Conservation (phyloP, 2,113 vertebrate genomes). For the Spea multiplicata region DNA sequence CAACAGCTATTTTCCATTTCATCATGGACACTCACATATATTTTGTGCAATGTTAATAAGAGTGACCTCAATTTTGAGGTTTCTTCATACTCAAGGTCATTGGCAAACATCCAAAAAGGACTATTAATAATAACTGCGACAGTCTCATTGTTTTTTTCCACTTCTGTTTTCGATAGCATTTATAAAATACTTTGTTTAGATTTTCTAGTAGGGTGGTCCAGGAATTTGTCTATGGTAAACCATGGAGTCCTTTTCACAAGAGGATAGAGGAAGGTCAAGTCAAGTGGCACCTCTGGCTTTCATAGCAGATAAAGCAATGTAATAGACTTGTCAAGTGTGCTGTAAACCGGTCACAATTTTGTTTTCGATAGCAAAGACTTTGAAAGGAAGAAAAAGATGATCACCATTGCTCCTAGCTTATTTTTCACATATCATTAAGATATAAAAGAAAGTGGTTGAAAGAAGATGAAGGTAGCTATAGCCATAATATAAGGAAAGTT, state of each 20-base stretch:
- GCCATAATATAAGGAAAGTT: neutral
- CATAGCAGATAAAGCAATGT: constrained; percentile 6
- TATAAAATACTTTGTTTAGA: neutral
- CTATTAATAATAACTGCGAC: neutral
- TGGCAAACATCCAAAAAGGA: neutral
- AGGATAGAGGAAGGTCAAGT: neutral
- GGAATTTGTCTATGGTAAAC: neutral
- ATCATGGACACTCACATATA: neutral
- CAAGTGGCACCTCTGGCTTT: constrained; percentile 15
- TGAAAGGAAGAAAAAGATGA: neutral
- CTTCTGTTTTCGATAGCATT: neutral
- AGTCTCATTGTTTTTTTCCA: neutral
- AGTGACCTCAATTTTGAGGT: neutral
- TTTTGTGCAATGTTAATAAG: too few species aligned
- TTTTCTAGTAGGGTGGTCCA: neutral
- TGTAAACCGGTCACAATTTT: neutral
- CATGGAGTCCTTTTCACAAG: neutral
- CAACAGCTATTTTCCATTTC: neutral
- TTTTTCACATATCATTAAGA: neutral
- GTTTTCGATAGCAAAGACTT: neutral
- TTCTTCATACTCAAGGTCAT: neutral
- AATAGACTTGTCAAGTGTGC: constrained; percentile 21
- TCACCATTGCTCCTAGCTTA: neutral
- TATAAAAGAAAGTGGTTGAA: neutral
- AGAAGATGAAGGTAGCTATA: neutral